phyloP scores from a whole-genome alignment of 2,797 vertebrate species.

The Crenichthys baileyi region DNA sequence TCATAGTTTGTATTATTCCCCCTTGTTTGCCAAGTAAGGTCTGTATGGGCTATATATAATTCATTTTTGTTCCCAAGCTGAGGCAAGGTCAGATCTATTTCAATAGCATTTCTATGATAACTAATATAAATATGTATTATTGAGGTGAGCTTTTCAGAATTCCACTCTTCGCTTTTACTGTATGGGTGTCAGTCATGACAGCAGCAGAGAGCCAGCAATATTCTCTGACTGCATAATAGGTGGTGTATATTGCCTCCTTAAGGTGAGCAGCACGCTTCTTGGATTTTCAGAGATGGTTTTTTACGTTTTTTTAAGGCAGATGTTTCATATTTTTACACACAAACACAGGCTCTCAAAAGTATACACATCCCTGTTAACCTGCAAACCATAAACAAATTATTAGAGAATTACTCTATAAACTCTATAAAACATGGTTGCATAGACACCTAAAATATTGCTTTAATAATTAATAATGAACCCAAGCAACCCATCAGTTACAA shows the following conservation, averaged over 20 bases:
- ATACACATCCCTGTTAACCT: neutral
- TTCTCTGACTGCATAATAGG: slow-evolving; percentile 29
- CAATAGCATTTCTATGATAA: slow-evolving; percentile 58
- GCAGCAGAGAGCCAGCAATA: slow-evolving; percentile 23
- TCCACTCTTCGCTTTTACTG: slow-evolving; percentile 31
- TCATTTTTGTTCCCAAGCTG: slow-evolving; percentile 68
- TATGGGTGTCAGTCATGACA: slow-evolving; percentile 58
- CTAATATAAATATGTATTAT: slow-evolving; percentile 74
- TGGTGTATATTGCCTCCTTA: neutral
- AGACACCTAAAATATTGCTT: no score
- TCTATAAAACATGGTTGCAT: neutral
- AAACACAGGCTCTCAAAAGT: neutral
- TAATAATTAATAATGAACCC: neutral
- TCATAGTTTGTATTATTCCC: slow-evolving; percentile 76
- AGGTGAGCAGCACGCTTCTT: slow-evolving; percentile 2
- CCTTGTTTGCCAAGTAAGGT: slow-evolving; percentile 72
- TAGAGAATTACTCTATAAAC: no score
- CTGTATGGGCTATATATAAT: slow-evolving; percentile 77
- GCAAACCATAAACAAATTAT: no score
- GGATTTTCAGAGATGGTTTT: slow-evolving; percentile 6
- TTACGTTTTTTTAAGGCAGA: neutral
- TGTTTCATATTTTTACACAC: neutral
- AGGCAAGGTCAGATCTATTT: slow-evolving; percentile 71
- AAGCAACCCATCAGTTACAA: neutral
- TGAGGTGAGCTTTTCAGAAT: slow-evolving; percentile 43